phyloP scores from a whole-genome alignment of 1,140 invertebrate genomes.

The Solenopsis invicta region DNA sequence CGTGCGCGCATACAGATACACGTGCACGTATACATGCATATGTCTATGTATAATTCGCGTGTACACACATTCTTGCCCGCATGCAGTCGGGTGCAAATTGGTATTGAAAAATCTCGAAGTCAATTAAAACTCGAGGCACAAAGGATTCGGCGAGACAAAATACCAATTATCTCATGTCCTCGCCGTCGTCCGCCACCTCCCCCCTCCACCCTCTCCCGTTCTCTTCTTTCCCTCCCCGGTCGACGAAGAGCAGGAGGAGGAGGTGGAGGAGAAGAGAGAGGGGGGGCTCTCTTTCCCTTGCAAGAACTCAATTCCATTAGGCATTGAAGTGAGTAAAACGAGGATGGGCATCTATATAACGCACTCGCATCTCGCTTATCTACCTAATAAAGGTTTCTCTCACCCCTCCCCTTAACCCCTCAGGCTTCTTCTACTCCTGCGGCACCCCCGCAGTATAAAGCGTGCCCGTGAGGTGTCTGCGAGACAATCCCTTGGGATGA shows the following conservation, averaged over 20 bases:
- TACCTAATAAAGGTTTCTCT: conserved; percentile 84
- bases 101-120: conserved; percentile 81
- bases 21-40: not conserved
- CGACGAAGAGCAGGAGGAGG: conserved; percentile 38
- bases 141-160: conserved; percentile 84
- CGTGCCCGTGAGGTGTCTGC: conserved; percentile 81
- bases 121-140: conserved; percentile 83
- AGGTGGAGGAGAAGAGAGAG: conserved; percentile 55
- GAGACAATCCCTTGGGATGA: conserved; percentile 83
- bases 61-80: conserved; percentile 43
- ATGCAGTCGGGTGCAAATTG: conserved; percentile 77
- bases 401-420: conserved; percentile 58
- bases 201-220: conserved; percentile 53
- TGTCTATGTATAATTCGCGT: not conserved
- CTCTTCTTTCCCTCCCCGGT: conserved; percentile 39
- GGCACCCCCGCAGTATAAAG: conserved; percentile 75
- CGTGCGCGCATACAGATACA: not conserved
- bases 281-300: conserved; percentile 75
- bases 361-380: conserved; percentile 83
- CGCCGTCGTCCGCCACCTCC: conserved; percentile 73
- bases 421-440: conserved; percentile 43
- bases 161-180: conserved; percentile 83
- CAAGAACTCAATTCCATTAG: conserved; percentile 85
- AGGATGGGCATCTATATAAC: conserved; percentile 83
- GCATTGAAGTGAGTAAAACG: conserved; percentile 85